Base-by-base conservation (phyloP, 2,797 vertebrate species). In the Pteropus rufus region DNA sequence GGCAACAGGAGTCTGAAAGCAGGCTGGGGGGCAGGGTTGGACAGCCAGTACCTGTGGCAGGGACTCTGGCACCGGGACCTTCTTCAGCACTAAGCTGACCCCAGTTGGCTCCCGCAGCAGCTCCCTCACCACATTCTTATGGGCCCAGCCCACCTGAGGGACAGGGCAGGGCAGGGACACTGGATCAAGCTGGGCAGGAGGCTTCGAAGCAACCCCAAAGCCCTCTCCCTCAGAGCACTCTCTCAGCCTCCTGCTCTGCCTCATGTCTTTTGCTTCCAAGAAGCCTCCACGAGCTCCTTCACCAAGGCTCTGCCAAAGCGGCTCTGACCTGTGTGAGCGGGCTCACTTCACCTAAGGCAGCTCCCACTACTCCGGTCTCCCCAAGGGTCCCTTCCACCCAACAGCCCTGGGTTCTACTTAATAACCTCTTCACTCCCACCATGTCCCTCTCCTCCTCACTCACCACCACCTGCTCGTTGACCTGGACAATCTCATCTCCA, bases 381-480 rank as follows among this genome's bases (percentile, higher is more conserved):
- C 9, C 5, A 36, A 31, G 18, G 49, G 49, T n/a, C 73, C 7
- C 41, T 52, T 31, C 31, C 7, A 52, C 34, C 7, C 21, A 18
- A 19, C 9, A 5, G 73, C 31, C 67, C 49, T 60, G 52, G n/a
- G 41, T 52, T 52, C 65, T 52, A 18, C 84, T 64, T 89, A 18
- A 76, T 16, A 24, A 10, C 4, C 21, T 23, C 15, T 52, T 56
- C 52, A 2, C 15, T 10, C 69, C 36, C 6, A 24, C 60, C 26
- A 2, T 0, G 9, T 14, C n/a, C 23, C 15, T 49, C 14, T 26
- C 46, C 3, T 14, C 29, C 14, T 39, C 26, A 98, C 99, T 99
- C 97, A 99, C 99, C 99, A 99, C 99, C 44, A 99, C 99, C 97
- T 99, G 99, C 97, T 99, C 98, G 1, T 99, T 99, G 97, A 99